phyloP scores from a whole-genome alignment of 2,888 invertebrate genomes.

The Drosophila neutralis region DNA sequence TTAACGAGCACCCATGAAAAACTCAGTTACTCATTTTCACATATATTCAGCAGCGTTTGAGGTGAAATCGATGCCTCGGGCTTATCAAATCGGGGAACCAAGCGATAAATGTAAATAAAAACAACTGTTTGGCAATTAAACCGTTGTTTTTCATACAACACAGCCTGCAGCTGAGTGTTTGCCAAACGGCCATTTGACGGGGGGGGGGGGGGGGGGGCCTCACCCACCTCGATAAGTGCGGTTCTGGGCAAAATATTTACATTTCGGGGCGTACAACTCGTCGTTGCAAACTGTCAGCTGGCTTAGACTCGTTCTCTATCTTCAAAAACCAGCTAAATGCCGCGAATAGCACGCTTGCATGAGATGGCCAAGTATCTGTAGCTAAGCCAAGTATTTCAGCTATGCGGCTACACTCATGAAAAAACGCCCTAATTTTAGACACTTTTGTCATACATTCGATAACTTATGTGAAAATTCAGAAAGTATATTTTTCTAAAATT shows the following conservation, averaged over 20 bases:
- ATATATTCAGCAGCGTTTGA: slow-evolving; percentile 19
- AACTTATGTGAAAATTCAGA: background rate
- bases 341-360: slow-evolving; percentile 27
- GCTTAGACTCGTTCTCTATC: slow-evolving; percentile 18
- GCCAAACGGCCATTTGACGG: slow-evolving; percentile 37
- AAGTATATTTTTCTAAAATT: no score
- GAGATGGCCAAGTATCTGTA: slow-evolving; percentile 19
- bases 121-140: slow-evolving; percentile 34
- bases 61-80: slow-evolving; percentile 41
- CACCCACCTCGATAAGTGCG: slow-evolving; percentile 45
- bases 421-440: background rate
- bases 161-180: slow-evolving; percentile 38
- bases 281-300: slow-evolving; percentile 30
- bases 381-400: slow-evolving; percentile 10
- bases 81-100: slow-evolving; percentile 14
- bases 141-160: slow-evolving; percentile 4
- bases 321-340: slow-evolving; percentile 9
- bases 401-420: background rate
- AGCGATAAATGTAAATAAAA: slow-evolving; percentile 33
- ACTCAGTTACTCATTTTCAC: slow-evolving; percentile 3
- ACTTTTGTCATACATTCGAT: background rate
- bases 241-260: slow-evolving; percentile 41
- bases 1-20: slow-evolving; percentile 28
- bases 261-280: slow-evolving; percentile 39
- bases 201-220: slow-evolving; percentile 25